Evolutionary conservation across 1,140 invertebrate genomes (phyloP), one percentile per base, ranked within the genome.

Genomic region (Eueides isabella): DNA sequence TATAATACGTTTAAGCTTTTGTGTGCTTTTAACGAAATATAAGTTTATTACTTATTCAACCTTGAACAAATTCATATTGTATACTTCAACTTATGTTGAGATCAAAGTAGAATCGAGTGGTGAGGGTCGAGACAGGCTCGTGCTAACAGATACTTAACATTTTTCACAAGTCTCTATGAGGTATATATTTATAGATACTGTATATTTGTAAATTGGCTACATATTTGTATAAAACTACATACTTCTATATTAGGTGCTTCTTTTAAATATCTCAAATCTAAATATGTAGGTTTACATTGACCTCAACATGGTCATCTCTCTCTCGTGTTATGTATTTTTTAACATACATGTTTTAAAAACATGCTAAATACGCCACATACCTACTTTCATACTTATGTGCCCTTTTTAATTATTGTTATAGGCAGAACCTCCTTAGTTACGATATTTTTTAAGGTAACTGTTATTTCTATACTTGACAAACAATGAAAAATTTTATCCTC

Each of bases 51-150:
- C 9, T 55, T 55, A 48, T 26, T 55, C 44, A 55, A 55, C 19
- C 44, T 55, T 55, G 9, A 55, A 23, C 9, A 55, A 55, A 55
- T 55, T 55, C 19, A 26, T 11, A 55, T 55, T 55, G 44, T 55
- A 55, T 23, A 23, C 19, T 55, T 55, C 9, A 44, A 19, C n/a
- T 44, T 44, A n/a, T 7, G 19, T 23, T 30, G 41, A 68, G 74
- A 75, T 75, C 74, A 75, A 75, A 75, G 74, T 12, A 38, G 38
- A 41, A 61, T 26, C 30, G 48, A 71, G 62, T 71, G 67, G 68
- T n/a, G 30, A 55, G 68, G 68, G 48, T 62, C 67, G 69, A 71
- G 68, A 67, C n/a, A 63, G 61, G 48, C 61, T 69, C 38, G 61
- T 64, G 41, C 55, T 65, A 74, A 48, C 62, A 63, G 61, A 74